phyloP scores from a whole-genome alignment of 2,113 vertebrate genomes.

The Chunga burmeisteri region DNA sequence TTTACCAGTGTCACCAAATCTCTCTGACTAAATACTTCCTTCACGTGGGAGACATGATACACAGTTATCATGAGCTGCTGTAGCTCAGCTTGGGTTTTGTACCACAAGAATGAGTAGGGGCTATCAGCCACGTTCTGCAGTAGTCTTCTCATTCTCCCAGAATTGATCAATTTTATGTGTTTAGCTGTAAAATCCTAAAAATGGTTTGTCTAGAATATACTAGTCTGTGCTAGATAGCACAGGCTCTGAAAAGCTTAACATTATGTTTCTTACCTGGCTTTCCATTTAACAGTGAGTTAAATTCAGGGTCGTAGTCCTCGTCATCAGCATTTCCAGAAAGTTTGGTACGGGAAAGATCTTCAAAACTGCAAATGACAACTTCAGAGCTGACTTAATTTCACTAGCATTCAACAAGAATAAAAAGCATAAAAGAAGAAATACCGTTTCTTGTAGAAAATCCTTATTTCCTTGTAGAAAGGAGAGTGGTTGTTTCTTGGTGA shows the following conservation, averaged over 20 bases:
- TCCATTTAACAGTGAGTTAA: not conserved
- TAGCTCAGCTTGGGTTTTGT: not conserved
- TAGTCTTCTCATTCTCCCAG: not conserved
- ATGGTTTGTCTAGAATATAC: not conserved
- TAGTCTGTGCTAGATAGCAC: not conserved
- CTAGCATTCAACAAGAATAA: not conserved
- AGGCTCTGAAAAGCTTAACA: accelerated
- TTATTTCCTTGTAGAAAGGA: not conserved
- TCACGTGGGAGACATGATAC: accelerated
- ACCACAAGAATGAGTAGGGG: too few relatives aligned
- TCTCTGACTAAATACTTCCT: not conserved
- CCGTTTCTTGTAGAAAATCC: not conserved
- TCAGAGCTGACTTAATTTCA: not conserved
- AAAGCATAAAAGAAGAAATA: not conserved
- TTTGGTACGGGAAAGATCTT: not conserved
- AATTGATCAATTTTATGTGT: not conserved
- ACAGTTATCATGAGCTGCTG: not conserved
- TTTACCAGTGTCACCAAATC: not conserved
- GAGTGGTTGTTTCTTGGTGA: not conserved
- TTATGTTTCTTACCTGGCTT: not conserved
- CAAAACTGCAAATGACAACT: not conserved
- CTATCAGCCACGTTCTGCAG: accelerated
- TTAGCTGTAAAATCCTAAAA: not conserved
- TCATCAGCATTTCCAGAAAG: not conserved
- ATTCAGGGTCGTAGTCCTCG: not conserved